These are phyloP conservation scores for Psittacula derbiana DNA, from an alignment of 2,797 vertebrate species.

Conservation along the genomic window DNA sequence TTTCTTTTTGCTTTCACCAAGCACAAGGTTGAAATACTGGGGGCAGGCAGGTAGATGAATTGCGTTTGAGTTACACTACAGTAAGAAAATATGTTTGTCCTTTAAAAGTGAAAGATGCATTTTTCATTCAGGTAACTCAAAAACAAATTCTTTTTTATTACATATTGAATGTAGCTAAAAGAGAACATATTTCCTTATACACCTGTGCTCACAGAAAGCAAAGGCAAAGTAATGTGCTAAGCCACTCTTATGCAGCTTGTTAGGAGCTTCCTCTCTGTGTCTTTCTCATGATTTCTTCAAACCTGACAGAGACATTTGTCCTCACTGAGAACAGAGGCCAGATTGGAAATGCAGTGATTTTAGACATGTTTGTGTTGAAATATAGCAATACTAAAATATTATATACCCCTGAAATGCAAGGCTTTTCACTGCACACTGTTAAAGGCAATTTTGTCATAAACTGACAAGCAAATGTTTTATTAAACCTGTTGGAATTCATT, in stretches of 20 bases:
- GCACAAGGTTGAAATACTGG: background rate
- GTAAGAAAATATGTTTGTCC: conserved; percentile 34
- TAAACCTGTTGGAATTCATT: conserved; percentile 27
- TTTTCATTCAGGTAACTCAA: conserved; percentile 22
- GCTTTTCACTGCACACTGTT: background rate
- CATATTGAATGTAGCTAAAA: conserved; percentile 9
- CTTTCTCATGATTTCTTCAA: conserved; percentile 6
- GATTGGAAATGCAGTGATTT: background rate
- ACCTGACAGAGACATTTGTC: background rate
- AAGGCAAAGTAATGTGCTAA: background rate
- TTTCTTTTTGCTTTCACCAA: conserved; percentile 9
- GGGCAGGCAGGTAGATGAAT: conserved; percentile 7
- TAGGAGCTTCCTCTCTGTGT: background rate
- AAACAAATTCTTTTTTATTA: conserved; percentile 40
- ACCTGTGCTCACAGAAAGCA: background rate
- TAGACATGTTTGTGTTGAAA: background rate
- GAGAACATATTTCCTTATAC: conserved; percentile 3
- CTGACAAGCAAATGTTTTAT: conserved; percentile 33
- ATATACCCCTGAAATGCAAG: background rate
- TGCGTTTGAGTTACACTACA: background rate
- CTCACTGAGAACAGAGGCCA: background rate
- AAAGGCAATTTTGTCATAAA: conserved; percentile 36
- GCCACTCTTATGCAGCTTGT: background rate
- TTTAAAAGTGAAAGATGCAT: conserved; percentile 24
- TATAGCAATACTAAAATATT: background rate